Percentiles rank a stretch among this genome's conserved stretches.
Evolutionary conservation across 2,888 invertebrate species (phyloP).

Genomic region (Hartigia nigra): DNA sequence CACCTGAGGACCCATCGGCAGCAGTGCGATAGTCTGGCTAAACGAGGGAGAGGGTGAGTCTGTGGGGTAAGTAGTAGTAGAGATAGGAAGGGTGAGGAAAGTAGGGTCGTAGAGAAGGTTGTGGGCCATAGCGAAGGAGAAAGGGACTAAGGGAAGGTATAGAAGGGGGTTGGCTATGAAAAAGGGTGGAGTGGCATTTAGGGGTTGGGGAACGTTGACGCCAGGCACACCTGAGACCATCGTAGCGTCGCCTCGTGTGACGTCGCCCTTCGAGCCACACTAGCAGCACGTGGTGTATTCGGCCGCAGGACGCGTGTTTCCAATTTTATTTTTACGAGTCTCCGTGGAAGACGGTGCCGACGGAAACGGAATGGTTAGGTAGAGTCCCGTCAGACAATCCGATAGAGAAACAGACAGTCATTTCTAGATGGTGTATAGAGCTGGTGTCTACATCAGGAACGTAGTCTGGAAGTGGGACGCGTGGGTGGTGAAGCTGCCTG

Average conservation of each 20-base stretch:
- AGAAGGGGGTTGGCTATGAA: background rate
- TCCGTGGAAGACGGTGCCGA: background rate
- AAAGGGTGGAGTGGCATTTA: background rate
- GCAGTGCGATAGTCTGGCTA: background rate
- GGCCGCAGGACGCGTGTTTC: slow-evolving; percentile 6
- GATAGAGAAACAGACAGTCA: background rate
- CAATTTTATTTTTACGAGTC: slow-evolving; percentile 10
- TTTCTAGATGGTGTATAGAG: background rate
- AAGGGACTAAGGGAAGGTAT: background rate
- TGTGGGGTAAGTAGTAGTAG: background rate
- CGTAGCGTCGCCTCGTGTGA: background rate
- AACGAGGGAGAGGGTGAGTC: background rate
- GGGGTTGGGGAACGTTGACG: background rate
- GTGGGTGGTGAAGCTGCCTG: background rate
- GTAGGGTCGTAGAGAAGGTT: background rate
- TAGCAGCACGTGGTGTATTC: background rate
- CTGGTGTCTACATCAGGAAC: background rate
- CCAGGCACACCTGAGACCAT: slow-evolving; percentile 9
- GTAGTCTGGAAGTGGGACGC: background rate
- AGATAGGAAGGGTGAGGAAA: background rate
- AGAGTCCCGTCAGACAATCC: background rate
- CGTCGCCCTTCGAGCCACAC: background rate
- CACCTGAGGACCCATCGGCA: background rate
- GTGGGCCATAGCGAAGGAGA: background rate
- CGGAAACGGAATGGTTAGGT: background rate